Evolutionary conservation across 2,797 vertebrate genomes (phyloP).

Genomic region (Tapera naevia): DNA sequence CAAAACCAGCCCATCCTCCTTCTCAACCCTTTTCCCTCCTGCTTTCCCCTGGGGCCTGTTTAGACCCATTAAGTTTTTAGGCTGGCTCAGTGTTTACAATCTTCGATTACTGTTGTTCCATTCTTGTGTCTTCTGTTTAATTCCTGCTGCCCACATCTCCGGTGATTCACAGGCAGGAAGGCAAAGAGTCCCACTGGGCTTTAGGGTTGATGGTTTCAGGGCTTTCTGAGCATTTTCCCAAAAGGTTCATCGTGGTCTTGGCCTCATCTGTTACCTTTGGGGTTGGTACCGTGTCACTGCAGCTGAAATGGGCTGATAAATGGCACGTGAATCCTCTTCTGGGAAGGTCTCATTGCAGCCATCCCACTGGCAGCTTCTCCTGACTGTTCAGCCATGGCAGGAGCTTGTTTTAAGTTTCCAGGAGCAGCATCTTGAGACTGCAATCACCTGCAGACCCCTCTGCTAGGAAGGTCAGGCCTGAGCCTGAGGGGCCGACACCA

Average conservation of each 20-base stretch:
- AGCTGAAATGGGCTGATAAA: background rate
- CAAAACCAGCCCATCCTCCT: background rate
- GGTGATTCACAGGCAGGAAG: background rate
- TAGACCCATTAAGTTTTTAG: background rate
- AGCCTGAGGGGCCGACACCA: accelerated
- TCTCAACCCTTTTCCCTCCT: background rate
- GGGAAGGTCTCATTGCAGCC: background rate
- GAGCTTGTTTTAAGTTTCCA: background rate
- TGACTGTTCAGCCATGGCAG: background rate
- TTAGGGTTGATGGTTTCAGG: background rate
- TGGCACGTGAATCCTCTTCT: background rate
- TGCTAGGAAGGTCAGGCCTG: background rate
- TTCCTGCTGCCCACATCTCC: background rate
- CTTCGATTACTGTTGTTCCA: background rate
- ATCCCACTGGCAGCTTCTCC: background rate
- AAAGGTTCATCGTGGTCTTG: background rate
- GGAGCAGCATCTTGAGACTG: background rate
- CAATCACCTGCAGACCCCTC: background rate
- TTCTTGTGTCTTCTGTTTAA: background rate
- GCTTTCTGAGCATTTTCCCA: accelerated
- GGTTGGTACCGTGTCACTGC: background rate
- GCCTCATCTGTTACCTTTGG: background rate
- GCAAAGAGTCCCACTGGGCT: background rate
- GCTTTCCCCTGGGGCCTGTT: background rate
- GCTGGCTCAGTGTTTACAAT: background rate